Base-by-base conservation (phyloP, 2,113 vertebrate species). In the Carassius carassius region DNA sequence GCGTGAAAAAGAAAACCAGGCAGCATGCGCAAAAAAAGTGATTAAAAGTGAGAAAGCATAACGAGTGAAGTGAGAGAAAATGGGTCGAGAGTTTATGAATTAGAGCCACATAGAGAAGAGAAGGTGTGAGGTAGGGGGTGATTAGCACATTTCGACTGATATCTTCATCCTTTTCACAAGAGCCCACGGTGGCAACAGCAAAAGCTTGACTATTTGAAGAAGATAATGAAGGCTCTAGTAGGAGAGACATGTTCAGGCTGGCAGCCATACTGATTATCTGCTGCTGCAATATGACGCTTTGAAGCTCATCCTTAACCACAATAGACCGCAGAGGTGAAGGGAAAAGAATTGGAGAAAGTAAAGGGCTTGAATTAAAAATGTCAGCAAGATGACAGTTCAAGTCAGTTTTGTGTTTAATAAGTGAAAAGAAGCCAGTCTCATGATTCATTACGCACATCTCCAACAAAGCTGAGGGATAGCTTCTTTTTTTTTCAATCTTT, bases 81-180 rank as follows among this genome's bases (percentile, higher is more conserved):
- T 23, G 11, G 49, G 17, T n/a, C 4, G 19, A 54, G 23, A 74
- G 29, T 37, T 23, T 29, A 23, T 14, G 16, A 77, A 58, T 37
- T 37, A 29, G 19, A 78, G 47, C 8, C 10, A 49, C 23, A 69
- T n/a, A 23, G 60, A 44, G 72, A 82, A 76, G 83, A 72, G 29
- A 65, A 69, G 67, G 32, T 23, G 75, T 7, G 32, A 67, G 51
- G 79, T 35, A 83, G 1, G 41, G 19, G 56, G 69, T 84, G 81
- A 87, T 84, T 75, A 84, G 60, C 82, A 87, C 77, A 58, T 87
- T 70, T 81, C 35, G 1, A n/a, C 29, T 81, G 82, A 51, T 47
- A 84, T 84, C 25, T 76, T 49, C 72, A 69, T 60, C 12, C 47
- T 58, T 85, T 79, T 56, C 12, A 75, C 32, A 47, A 19, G 16